Conservation (phyloP, 92 coral and sea anemone genomes). For the Zoanthus gigantus region DNA sequence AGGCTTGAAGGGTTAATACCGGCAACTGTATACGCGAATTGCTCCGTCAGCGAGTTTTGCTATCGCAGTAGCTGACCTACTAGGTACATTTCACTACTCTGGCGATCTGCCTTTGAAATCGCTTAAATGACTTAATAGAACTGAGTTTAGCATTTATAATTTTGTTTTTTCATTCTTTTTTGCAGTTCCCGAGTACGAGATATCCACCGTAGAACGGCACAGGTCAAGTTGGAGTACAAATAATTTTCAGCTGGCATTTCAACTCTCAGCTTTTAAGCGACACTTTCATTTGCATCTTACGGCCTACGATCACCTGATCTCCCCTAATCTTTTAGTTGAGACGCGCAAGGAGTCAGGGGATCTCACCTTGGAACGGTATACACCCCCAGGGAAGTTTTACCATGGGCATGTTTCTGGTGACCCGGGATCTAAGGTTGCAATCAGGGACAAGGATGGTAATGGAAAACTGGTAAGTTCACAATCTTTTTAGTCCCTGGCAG, state of each 20-base stretch:
- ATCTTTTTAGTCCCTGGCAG: no score
- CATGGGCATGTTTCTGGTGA: constrained; percentile 24
- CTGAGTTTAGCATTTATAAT: no score
- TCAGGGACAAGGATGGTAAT: constrained; percentile 17
- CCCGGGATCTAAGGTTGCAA: constrained; percentile 21
- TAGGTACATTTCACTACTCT: no score
- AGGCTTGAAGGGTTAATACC: no score
- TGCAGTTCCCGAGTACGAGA: constrained; percentile 44
- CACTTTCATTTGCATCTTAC: not conserved
- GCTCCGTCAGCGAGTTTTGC: no score
- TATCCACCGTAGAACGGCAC: constrained; percentile 14
- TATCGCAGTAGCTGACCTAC: no score
- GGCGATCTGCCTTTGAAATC: no score
- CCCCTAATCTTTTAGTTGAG: constrained; percentile 29
- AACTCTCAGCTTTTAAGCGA: constrained; percentile 40
- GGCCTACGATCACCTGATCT: not conserved
- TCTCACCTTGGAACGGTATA: constrained; percentile 34
- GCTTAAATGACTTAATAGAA: no score
- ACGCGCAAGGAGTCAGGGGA: constrained; percentile 14
- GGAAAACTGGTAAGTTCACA: constrained; percentile 26
- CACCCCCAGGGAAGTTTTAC: constrained; percentile 25
- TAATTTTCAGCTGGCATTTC: not conserved
- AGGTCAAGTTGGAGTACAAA: not conserved
- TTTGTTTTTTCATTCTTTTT: not conserved
- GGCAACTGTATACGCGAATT: no score